phyloP scores from a whole-genome alignment of 2,888 invertebrate genomes.

The Marronus borbonicus region DNA sequence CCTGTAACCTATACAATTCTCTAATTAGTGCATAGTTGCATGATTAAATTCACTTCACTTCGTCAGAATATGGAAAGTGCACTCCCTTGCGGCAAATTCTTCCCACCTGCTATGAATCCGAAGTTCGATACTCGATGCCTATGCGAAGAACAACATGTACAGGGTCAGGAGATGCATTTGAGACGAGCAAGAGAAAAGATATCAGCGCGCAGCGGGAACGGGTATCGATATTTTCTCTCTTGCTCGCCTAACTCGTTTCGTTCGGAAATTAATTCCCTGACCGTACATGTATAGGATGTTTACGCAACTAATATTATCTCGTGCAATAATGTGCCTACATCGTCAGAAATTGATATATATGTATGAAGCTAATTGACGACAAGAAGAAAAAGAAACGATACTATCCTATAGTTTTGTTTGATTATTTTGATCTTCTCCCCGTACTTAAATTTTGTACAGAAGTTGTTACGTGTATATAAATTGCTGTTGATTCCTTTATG shows the following conservation, averaged over 20 bases:
- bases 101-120: neutral
- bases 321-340: neutral
- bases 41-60: constrained; percentile 7
- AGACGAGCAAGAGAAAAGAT: too few relatives aligned
- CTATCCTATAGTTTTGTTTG: neutral
- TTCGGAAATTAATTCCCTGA: too few relatives aligned
- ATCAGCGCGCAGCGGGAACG: too few relatives aligned
- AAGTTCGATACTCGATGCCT: neutral
- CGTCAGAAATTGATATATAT: constrained; percentile 2
- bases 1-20: neutral
- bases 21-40: constrained; percentile 3
- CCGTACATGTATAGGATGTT: neutral
- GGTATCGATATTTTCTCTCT: too few relatives aligned
- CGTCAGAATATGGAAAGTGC: neutral
- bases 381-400: neutral
- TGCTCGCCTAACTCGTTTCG: too few relatives aligned
- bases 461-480: neutral
- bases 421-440: neutral
- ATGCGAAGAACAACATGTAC: neutral
- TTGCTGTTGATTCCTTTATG: constrained; percentile 1
- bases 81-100: neutral
- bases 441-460: constrained; percentile 1
- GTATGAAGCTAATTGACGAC: neutral
- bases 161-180: too few relatives aligned
- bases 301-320: constrained; percentile 20